Base-by-base conservation (phyloP, 2,797 vertebrate species). In the Silurus lanzhouensis region DNA sequence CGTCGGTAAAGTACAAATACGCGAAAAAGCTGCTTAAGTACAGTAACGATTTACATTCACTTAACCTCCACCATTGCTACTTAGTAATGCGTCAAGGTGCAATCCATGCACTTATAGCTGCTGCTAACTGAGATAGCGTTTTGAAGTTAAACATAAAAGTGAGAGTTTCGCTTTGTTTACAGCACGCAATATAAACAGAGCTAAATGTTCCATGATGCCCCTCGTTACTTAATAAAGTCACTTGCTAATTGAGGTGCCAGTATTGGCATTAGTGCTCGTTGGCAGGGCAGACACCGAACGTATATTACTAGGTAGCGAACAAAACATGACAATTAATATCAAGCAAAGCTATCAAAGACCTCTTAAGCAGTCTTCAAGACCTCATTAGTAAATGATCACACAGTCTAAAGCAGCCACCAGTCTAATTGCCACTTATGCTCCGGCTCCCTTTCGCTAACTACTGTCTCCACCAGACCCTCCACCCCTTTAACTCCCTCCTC, bases 301-400 rank as follows among this genome's bases (percentile, higher is more conserved):
- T 64, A 17, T 22, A 48, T 25, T 80, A 64, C n/a, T 17, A 48
- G 1, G 22, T 25, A 63, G 76, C n/a, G 58, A 44, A 79, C 58
- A 79, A 79, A 63, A 46, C 31, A 63, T 9, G 61, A 25, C 22
- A 80, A 80, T 66, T 75, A 85, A 75, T 64, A 74, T 81, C 77
- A 52, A 85, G 25, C 77, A 15, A 46, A 64, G 67, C 77, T 25
- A 66, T 55, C 17, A 66, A 74, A 82, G 22, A 31, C 68, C 63
- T 27, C 61, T 44, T 9, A 71, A 10, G 20, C 60, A 44, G 60
- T 17, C 66, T 66, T 15, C 31, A 25, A 87, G 83, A 78, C 83
- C 44, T 87, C 81, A 80, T 81, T 70, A 88, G 61, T 58, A 75
- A 82, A 84, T 87, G 20, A 71, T 77, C 58, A 64, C 64, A 64